phyloP scores from a whole-genome alignment of 2,888 invertebrate genomes.

The Dioctria linearis region DNA sequence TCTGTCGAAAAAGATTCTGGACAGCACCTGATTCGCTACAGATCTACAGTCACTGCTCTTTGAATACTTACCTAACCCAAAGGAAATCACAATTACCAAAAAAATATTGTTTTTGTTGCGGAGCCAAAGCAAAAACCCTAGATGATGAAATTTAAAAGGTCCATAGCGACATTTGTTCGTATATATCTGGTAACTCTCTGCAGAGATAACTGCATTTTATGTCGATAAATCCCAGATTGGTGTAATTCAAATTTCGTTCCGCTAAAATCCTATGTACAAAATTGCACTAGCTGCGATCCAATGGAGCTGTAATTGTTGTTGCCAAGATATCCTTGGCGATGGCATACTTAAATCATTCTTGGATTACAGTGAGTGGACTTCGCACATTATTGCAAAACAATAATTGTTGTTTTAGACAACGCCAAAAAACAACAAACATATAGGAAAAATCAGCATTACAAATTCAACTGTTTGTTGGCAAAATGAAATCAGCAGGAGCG shows the following conservation, averaged over 20 bases:
- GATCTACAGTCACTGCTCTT: no score
- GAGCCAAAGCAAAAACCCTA: no score
- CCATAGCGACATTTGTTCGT: no score
- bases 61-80: no score
- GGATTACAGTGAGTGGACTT: not conserved
- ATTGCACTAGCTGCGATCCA: constrained; percentile 6
- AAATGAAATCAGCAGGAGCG: constrained; percentile 8
- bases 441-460: not conserved
- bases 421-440: not conserved
- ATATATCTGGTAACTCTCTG: not conserved
- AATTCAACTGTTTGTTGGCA: no score
- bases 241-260: not conserved
- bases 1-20: no score
- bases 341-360: constrained; percentile 37
- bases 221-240: no score
- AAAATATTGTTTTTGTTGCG: no score
- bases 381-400: constrained; percentile 36
- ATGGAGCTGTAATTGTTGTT: not conserved
- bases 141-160: no score
- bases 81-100: no score
- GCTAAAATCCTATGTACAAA: not conserved
- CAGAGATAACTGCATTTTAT: not conserved
- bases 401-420: not conserved
- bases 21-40: no score
- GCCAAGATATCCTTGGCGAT: constrained; percentile 31